These are phyloP conservation scores for Lepidonotus clava DNA, from an alignment of 2,888 invertebrate genomes.

Conservation along the genomic window DNA sequence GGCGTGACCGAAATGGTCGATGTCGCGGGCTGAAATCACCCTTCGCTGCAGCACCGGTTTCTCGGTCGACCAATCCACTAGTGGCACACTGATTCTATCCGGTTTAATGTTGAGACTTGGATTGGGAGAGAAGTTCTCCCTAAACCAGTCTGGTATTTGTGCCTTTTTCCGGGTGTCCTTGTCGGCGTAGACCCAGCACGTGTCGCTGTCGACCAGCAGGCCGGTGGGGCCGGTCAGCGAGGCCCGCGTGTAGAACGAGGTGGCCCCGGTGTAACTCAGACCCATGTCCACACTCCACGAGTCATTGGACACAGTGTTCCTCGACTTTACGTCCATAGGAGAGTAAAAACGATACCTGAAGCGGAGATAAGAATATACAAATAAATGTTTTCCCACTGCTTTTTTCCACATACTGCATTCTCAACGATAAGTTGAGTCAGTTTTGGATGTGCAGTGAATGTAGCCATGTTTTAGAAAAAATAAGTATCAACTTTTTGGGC, in stretches of 20 bases:
- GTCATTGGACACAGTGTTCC: too few species aligned
- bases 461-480: too few species aligned
- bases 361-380: too few species aligned
- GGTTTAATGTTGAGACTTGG: not conserved
- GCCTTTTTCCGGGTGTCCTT: not conserved
- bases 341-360: too few species aligned
- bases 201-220: not conserved
- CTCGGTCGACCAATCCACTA: not conserved
- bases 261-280: not conserved
- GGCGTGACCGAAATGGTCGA: not conserved
- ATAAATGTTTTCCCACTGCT: too few species aligned
- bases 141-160: slow-evolving; percentile 6
- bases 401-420: too few species aligned
- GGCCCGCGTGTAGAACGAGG: not conserved
- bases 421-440: too few species aligned
- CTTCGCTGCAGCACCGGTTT: not conserved
- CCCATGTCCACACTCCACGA: not conserved
- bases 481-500: too few species aligned
- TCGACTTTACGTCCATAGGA: too few species aligned
- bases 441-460: too few species aligned
- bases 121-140: not conserved
- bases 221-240: not conserved
- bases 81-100: not conserved
- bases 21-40: not conserved
- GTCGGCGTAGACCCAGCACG: not conserved